Conservation (phyloP, 2,888 invertebrate genomes). For the Biston stratarius region DNA sequence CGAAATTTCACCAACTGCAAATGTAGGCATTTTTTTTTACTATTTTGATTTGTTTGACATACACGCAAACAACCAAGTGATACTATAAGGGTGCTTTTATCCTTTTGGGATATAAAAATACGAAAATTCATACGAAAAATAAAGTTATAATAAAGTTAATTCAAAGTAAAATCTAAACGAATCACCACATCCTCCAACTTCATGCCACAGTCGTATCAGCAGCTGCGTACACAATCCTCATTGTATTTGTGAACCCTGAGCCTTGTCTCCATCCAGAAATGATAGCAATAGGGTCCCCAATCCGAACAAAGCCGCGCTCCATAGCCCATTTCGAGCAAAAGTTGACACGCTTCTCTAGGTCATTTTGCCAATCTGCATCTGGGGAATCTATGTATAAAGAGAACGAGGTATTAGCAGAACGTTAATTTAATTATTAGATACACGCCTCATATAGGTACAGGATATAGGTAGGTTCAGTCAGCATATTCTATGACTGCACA, state of each 20-base stretch:
- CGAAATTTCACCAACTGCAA: no score
- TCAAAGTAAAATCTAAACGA: slow-evolving; percentile 11
- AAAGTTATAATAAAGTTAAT: slow-evolving; percentile 9
- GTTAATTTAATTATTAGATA: no score
- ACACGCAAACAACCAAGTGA: no score
- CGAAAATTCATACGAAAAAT: background rate
- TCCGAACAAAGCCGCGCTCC: slow-evolving; percentile 87
- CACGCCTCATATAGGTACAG: no score
- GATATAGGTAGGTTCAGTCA: no score
- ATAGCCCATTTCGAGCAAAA: slow-evolving; percentile 88
- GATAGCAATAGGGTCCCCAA: slow-evolving; percentile 89
- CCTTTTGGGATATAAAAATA: background rate
- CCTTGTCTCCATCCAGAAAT: slow-evolving; percentile 91
- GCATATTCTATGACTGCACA: no score
- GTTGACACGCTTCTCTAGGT: slow-evolving; percentile 87
- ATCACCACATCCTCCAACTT: slow-evolving; percentile 5
- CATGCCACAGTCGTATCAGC: slow-evolving; percentile 54
- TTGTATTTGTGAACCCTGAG: slow-evolving; percentile 89
- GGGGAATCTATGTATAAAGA: slow-evolving; percentile 67
- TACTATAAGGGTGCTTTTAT: no score
- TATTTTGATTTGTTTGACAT: no score
- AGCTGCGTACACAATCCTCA: slow-evolving; percentile 87
- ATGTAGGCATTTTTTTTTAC: no score
- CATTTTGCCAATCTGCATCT: slow-evolving; percentile 84
- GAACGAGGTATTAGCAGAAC: background rate